Evolutionary conservation across 2,113 vertebrate genomes (phyloP), one percentile per base, ranked within the genome.

Genomic region (human (Homo sapiens)): DNA sequence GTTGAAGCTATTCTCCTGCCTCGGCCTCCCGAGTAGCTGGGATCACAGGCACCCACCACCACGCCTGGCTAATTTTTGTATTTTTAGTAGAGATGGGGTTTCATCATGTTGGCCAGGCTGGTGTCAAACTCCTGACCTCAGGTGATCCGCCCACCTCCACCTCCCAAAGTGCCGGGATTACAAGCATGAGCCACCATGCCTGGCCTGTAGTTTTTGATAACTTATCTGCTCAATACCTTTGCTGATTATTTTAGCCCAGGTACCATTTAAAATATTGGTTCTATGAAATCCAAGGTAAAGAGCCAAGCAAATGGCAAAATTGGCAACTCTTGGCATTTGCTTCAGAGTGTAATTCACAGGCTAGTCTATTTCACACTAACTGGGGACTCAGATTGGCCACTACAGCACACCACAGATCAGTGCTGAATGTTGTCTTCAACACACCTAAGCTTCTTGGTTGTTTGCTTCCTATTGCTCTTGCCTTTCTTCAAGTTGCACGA

Each of bases 181-280:
- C 13, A 64, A 64, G 5, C 5, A 13, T 3, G 12, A 64, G 61
- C 61, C 11, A 12, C 27, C 5, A 64, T 2, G 13, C 13, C 27
- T 5, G 61, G 27, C 61, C 61, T 64, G 6, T 32, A 64, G 61
- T 32, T 80, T 84, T 93, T 96, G 59, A 85, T 70, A 72, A 76
- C 16, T 87, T 94, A 68, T 38, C 81, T 84, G 72, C 50, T 93
- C 50, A 61, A 40, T 10, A 55, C 6, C 17, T 89, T 91, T 89
- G 90, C 40, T 93, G 94, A 81, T 79, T 70, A 87, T 75, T 95
- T 95, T 87, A 96, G 82, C 27, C 11, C 27, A 45, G 6, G 7
- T 40, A 23, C 38, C 61, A 52, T 0, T 89, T 94, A 87, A 68
- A 93, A 89, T 79, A 79, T 45, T 86, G 52, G n/a, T 38, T 93